A percentile compares a stretch with the other conserved stretches of the same genome.
Conservation (phyloP, 2,888 invertebrate species). For the Amphimallon solstitiale region DNA sequence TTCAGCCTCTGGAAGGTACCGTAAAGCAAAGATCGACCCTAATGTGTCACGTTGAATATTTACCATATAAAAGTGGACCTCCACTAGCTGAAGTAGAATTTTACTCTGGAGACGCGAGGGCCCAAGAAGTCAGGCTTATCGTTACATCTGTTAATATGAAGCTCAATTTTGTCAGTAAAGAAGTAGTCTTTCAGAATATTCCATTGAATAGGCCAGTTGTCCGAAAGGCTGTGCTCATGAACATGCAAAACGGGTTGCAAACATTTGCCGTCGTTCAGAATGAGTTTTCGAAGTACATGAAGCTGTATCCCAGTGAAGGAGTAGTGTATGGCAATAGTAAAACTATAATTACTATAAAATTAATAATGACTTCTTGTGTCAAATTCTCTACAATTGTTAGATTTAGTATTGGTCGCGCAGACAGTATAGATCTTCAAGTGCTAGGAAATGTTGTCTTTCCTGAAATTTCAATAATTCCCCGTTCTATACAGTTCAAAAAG, state of each 20-base stretch:
- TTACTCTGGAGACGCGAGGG: constrained; percentile 12
- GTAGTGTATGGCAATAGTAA: constrained; percentile 4
- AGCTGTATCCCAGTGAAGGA: background rate
- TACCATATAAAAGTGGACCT: constrained; percentile 13
- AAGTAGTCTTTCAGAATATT: constrained; percentile 19
- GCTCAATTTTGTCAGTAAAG: constrained; percentile 11
- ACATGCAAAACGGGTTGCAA: background rate
- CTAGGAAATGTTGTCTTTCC: constrained; percentile 32
- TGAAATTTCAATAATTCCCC: constrained; percentile 19
- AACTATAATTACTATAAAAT: background rate
- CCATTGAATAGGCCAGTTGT: constrained; percentile 25
- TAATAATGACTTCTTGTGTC: background rate
- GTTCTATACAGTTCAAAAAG: constrained; percentile 13
- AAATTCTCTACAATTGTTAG: background rate
- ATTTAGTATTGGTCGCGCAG: background rate
- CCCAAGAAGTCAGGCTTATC: background rate
- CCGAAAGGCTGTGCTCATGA: constrained; percentile 6
- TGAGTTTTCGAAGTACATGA: background rate
- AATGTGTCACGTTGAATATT: constrained; percentile 21
- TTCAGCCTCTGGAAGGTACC: constrained; percentile 18
- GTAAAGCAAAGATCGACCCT: background rate
- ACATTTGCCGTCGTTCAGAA: background rate
- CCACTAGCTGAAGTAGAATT: constrained; percentile 19
- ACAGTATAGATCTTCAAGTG: constrained; percentile 1
- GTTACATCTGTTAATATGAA: background rate